Conservation (phyloP, 2,888 invertebrate genomes). For the Andrena dorsata region DNA sequence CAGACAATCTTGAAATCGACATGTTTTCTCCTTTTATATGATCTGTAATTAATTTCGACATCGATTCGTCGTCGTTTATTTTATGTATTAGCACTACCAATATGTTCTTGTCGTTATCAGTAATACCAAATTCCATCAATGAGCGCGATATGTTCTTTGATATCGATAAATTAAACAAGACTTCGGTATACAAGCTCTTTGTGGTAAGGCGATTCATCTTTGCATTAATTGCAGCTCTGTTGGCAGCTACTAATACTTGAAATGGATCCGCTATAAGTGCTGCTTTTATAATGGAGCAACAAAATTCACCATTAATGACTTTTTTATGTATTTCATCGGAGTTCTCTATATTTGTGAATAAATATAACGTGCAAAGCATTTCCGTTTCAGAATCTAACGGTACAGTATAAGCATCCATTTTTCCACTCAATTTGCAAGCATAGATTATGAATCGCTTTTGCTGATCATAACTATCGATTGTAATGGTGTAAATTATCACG, state of each 20-base stretch:
- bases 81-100: constrained; percentile 85
- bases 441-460: not conserved
- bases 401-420: constrained; percentile 69
- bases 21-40: constrained; percentile 87
- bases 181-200: constrained; percentile 88
- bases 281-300: constrained; percentile 89
- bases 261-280: constrained; percentile 87
- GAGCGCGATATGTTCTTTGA: constrained; percentile 90
- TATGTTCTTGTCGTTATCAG: constrained; percentile 85
- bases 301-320: constrained; percentile 86
- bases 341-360: constrained; percentile 88
- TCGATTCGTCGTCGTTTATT: constrained; percentile 71
- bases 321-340: constrained; percentile 86
- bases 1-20: constrained; percentile 85
- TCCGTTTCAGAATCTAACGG: constrained; percentile 85
- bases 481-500: not conserved
- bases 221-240: constrained; percentile 87
- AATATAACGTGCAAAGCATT: constrained; percentile 85
- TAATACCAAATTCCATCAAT: constrained; percentile 88
- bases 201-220: constrained; percentile 87
- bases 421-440: not conserved
- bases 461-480: not conserved
- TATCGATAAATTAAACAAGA: constrained; percentile 89
- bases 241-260: constrained; percentile 89
- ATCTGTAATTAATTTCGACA: constrained; percentile 82